phyloP scores from a whole-genome alignment of 2,113 vertebrate genomes.

The Eulacestoma nigropectus region DNA sequence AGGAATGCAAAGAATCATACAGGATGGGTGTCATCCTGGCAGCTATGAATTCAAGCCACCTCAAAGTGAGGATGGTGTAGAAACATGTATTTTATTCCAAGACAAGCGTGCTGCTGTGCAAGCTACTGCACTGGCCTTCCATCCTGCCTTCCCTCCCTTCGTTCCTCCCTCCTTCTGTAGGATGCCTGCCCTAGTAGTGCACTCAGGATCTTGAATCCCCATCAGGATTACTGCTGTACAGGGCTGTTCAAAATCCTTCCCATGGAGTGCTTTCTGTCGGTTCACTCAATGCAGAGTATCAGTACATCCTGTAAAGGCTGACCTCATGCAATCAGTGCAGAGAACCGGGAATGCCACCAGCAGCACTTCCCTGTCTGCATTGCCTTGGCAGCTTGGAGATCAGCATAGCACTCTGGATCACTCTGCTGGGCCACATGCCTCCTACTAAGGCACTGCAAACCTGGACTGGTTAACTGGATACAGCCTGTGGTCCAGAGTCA shows the following conservation, averaged over 20 bases:
- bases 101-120: not conserved
- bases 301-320: not conserved
- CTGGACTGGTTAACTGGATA: not conserved
- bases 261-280: not conserved
- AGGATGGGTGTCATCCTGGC: not conserved
- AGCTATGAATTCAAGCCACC: not conserved
- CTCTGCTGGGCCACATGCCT: not conserved
- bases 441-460: not conserved
- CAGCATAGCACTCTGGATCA: not conserved
- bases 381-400: not conserved
- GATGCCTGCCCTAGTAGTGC: not conserved
- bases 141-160: no score
- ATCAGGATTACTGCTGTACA: not conserved
- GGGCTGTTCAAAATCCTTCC: not conserved
- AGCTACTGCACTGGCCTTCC: not conserved
- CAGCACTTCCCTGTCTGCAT: not conserved
- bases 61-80: not conserved
- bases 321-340: accelerated
- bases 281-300: not conserved
- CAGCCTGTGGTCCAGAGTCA: not conserved
- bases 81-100: not conserved
- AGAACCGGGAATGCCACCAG: not conserved
- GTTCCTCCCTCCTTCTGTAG: not conserved
- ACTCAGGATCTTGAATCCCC: not conserved
- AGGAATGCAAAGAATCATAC: not conserved